Evolutionary conservation across 2,113 vertebrate species (phyloP), one percentile per base, ranked within the genome.

Genomic region (Psittacara wagleri): DNA sequence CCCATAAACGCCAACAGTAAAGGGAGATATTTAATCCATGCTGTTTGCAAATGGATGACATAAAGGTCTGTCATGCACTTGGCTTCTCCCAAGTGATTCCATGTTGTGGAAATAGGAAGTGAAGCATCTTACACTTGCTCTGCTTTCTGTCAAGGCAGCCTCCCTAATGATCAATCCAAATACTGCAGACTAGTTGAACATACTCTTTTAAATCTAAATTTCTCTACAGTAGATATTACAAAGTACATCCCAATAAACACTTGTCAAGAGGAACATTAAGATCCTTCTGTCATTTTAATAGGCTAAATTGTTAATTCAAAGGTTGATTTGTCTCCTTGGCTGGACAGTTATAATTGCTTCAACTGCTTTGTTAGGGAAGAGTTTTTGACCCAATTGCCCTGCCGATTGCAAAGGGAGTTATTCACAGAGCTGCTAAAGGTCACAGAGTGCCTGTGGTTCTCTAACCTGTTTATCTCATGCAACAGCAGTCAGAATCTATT

Each of bases 281-380:
- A 83, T 64, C 76, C 44, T 92, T 74, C 66, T 90, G 76, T 83
- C 13, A 0, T 83, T 86, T 92, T 82, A 84, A 90, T 44, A 67
- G 83, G 77, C 59, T 86, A 69, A 90, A 82, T 49, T 2, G 6
- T 76, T 96, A 96, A 96, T 85, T 87, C 74, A 92, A 92, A 91
- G 73, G 81, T 85, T 95, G 62, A 63, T 85, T 59, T 67, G 67
- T 79, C 74, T 94, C 67, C 74, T 82, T 73, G 69, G 64, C 22
- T 84, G 23, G 77, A 76, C 66, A 89, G 81, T 59, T 93, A 88
- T 87, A 96, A 95, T 95, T 79, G 86, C 81, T 92, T 94, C 80
- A 92, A 35, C 35, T 4, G 14, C 62, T 82, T 86, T 76, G 57
- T 52, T 84, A 81, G 35, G 49, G 72, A 73, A 96, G 54, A 72